Evolutionary conservation across 30 jellyfish, hydroid and myxozoan genomes (phyloP), one percentile per base, ranked within the genome.

Genomic region (Nemopilema nomurai): DNA sequence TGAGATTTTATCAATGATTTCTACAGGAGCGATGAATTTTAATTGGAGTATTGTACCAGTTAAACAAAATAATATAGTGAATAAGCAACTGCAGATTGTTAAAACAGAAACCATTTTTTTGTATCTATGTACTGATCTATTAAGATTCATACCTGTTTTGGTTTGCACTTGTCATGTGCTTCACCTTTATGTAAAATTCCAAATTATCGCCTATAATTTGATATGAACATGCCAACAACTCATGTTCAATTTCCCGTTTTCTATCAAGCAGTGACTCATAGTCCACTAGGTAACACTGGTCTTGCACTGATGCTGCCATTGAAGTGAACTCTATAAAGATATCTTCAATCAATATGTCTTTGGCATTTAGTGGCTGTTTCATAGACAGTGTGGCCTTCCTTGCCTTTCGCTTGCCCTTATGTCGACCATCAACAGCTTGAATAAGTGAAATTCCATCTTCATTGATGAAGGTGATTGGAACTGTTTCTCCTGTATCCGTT

Each of bases 101-200:
- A 41, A 41, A 41, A 41, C 57, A 41, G 57, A 41, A 41, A 41
- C 57, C 13, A 41, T 41, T 41, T 41, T 41, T 41, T 13, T 41
- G 9, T 13, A 41, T 13, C 6, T 13, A 41, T 41, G 9, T 41
- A 41, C 57, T 41, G 57, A 41, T n/a, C n/a, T n/a, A n/a, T n/a
- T 51, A 51, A 51, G 16, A 51, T 63, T 63, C 72, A n/a, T 63
- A 63, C 72, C 72, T 63, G 20, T 63, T 63, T 24, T 63, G 72
- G 72, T 63, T 18, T 19, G 72, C 72, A 63, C 72, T 63, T 63
- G 72, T 63, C 72, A 63, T 63, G 20, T 63, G 72, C 29, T 63
- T 63, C 72, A 41, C 57, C 57, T 41, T 41, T 41, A 41, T 41
- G 57, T 3, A 13, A 41, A 41, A 41, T 6, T 41, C 7, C 29